Evolutionary conservation across 2,888 invertebrate genomes (phyloP).

Genomic region (Strigamia transsilvanica): DNA sequence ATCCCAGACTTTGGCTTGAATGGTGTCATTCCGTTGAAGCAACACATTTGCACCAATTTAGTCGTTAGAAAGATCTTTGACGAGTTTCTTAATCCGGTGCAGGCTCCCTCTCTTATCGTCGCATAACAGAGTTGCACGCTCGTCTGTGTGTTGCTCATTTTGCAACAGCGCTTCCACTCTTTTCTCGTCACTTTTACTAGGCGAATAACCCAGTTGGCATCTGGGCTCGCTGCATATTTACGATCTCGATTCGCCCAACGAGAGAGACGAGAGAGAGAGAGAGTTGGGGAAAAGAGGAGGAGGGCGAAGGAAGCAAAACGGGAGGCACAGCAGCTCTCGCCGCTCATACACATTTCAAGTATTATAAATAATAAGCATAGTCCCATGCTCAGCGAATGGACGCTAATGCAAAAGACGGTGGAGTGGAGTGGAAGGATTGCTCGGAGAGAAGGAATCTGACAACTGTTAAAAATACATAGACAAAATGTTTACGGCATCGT

Average conservation of each 20-base stretch:
- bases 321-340: conserved; percentile 26
- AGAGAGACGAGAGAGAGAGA: conserved; percentile 25
- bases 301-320: conserved; percentile 5
- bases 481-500: conserved; percentile 23
- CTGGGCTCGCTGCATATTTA: conserved; percentile 39
- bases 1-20: neutral
- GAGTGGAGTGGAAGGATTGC: conserved; percentile 22
- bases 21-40: conserved; percentile 14
- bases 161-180: conserved; percentile 34
- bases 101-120: conserved; percentile 47
- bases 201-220: conserved; percentile 38
- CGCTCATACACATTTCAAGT: conserved; percentile 36
- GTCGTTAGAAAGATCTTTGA: conserved; percentile 44
- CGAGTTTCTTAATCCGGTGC: conserved; percentile 40
- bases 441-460: neutral
- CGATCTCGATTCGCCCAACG: conserved; percentile 22
- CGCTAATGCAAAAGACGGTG: conserved; percentile 25
- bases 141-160: conserved; percentile 49
- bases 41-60: conserved; percentile 49
- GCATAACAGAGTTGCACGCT: conserved; percentile 46
- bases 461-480: conserved; percentile 34
- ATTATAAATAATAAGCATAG: conserved; percentile 45
- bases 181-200: conserved; percentile 48
- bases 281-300: neutral
- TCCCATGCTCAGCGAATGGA: conserved; percentile 16